Evolutionary conservation across 2,888 invertebrate genomes (phyloP), one percentile per base, ranked within the genome.

Genomic region (Mystacides longicornis): DNA sequence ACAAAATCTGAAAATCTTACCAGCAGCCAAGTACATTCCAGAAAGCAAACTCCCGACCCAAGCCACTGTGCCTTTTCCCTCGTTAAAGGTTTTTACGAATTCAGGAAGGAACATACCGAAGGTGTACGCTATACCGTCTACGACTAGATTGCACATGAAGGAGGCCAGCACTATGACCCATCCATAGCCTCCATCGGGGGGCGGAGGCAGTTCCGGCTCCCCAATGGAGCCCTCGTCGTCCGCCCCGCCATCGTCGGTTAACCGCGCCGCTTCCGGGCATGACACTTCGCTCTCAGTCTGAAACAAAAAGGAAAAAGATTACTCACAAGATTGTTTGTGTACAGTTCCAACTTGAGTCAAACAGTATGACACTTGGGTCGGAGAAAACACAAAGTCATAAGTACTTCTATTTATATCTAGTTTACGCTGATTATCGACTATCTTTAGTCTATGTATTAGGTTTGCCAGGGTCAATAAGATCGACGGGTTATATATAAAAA

Each of bases 61-160:
- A 49, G 97, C 92, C 33, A 89, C 88, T 62, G 85, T 91, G 54
- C 91, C 91, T 66, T 89, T 89, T 53, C 91, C 89, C 67, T 89
- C 89, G 21, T 85, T 85, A 69, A 93, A 99, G 68, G 85, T 85
- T 2, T 72, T 75, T 59, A 89, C 89, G 66, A 93, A 86, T 66
- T 89, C 85, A 23, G 82, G 81, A 48, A 93, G 80, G 76, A 93
- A 93, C 67, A 97, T 89, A 52, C 98, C 97, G 72, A 98, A 99
- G 5, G 96, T 93, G 74, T 97, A 98, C n/a, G 95, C 93, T 61
- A 99, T 94, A 64, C 94, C 99, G 72, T 99, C 98, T 55, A 99
- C 95, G 64, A 98, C 90, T 79, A 98, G 84, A 81, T 98, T 97
- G 75, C 94, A 94, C 85, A 97, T 86, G 74, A 99, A 96, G 46